Percentiles rank a stretch among this genome's conserved stretches.
phyloP scores from a whole-genome alignment of 2,797 vertebrate genomes.

The Danio jaintianensis region DNA sequence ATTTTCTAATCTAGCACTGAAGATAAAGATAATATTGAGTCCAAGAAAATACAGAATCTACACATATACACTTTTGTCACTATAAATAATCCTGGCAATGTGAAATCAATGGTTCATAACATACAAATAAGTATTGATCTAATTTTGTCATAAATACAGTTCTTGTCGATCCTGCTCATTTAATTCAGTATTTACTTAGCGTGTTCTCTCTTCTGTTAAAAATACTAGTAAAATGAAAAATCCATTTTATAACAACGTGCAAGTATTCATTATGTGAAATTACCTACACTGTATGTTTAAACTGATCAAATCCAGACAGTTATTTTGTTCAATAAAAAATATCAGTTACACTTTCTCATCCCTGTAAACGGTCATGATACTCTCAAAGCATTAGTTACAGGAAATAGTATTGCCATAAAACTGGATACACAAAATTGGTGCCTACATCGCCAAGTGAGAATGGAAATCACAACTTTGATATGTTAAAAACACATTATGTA shows the following conservation, averaged over 20 bases:
- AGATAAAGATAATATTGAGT: neutral
- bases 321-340: neutral
- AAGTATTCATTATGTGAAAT: constrained; percentile 10
- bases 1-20: neutral
- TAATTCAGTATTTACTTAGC: neutral
- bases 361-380: neutral
- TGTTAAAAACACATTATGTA: too few species aligned
- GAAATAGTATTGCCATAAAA: neutral
- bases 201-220: neutral
- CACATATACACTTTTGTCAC: too few species aligned
- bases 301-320: neutral
- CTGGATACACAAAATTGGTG: neutral
- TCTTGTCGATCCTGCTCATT: neutral
- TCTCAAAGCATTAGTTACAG: neutral
- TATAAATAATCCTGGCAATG: neutral
- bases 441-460: neutral
- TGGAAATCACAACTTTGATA: neutral
- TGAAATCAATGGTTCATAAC: neutral
- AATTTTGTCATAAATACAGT: neutral
- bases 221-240: neutral
- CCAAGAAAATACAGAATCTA: neutral
- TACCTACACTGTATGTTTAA: neutral
- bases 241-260: neutral
- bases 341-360: neutral
- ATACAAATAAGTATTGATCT: neutral